phyloP scores from a whole-genome alignment of 2,888 invertebrate genomes.

The Coremacera marginata region DNA sequence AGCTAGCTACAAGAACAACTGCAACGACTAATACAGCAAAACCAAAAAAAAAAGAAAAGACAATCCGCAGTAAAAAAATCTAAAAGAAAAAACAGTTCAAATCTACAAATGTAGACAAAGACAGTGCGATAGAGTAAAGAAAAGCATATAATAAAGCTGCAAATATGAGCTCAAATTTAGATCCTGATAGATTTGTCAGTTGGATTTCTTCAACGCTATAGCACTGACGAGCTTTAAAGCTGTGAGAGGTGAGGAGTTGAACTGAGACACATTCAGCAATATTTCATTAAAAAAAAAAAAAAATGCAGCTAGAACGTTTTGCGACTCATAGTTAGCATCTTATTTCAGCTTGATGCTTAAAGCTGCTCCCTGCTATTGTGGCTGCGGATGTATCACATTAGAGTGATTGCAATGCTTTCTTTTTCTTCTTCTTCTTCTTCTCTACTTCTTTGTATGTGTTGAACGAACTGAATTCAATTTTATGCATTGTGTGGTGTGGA shows the following conservation, averaged over 20 bases:
- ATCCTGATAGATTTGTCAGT: slow-evolving; percentile 31
- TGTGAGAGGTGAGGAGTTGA: too few species aligned
- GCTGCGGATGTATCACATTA: too few species aligned
- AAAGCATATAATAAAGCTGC: slow-evolving; percentile 31
- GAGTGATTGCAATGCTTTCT: too few species aligned
- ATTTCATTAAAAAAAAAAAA: too few species aligned
- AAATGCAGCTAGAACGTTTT: too few species aligned
- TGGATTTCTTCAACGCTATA: neutral
- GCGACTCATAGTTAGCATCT: too few species aligned
- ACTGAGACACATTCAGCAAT: too few species aligned
- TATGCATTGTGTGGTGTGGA: slow-evolving; percentile 18
- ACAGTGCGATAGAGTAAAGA: neutral
- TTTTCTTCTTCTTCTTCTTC: too few species aligned
- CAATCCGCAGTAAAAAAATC: neutral
- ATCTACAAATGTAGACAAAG: neutral
- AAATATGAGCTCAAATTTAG: slow-evolving; percentile 34
- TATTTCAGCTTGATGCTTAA: too few species aligned
- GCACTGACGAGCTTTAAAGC: too few species aligned
- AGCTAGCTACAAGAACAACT: neutral
- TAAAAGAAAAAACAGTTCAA: neutral
- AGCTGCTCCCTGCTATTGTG: too few species aligned
- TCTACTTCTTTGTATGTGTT: neutral
- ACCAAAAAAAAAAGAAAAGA: neutral
- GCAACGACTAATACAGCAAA: neutral
- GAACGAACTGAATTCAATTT: slow-evolving; percentile 18